Base-by-base conservation (phyloP, 2,888 invertebrate genomes). In the Andrena praecox region DNA sequence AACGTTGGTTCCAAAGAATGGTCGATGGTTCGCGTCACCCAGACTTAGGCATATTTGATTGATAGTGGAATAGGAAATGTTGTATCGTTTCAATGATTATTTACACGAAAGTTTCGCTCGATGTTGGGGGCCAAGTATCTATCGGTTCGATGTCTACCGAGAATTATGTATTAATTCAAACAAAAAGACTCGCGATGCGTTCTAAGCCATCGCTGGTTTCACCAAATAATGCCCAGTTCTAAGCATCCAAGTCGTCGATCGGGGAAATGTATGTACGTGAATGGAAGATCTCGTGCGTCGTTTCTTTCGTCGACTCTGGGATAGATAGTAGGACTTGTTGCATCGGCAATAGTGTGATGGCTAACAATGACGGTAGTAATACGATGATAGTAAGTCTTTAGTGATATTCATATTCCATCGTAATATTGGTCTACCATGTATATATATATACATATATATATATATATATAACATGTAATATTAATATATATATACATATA, bases 271-370 rank as follows among this genome's bases (percentile, higher is more conserved):
- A 16, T 42, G 42, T 4, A 4, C 16, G 42, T 20, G 24, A 56
- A 10, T 56, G 56, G 56, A 24, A 24, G 56, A 27, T 20, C 24
- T 56, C 56, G 10, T 12, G 4, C 2, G 24, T 56, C 24, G 27
- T 8, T 27, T 56, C 56, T 24, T 56, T 56, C 56, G 24, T 24
- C 20, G 56, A 56, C 56, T 10, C 56, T 56, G 24, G 27, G 56
- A 91, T 90, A 91, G 92, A 93, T 90, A 91, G 90, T 90, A 91
- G 90, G 90, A 92, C 84, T 91, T 89, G 81, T 82, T 84, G 81
- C 73, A 75, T 84, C 82, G 85, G 77, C 80, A 86, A 74, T 86
- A 89, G 74, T 89, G 85, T 79, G 70, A 70, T 66, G 24, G 79
- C 88, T 87, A 90, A 89, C 89, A 89, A 85, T 88, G 88, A 89